A percentile compares a stretch with the other conserved stretches of the same genome.
These are phyloP conservation scores for Salvelinus sp. DNA, from an alignment of 2,113 vertebrate genomes.

Conservation along the genomic window DNA sequence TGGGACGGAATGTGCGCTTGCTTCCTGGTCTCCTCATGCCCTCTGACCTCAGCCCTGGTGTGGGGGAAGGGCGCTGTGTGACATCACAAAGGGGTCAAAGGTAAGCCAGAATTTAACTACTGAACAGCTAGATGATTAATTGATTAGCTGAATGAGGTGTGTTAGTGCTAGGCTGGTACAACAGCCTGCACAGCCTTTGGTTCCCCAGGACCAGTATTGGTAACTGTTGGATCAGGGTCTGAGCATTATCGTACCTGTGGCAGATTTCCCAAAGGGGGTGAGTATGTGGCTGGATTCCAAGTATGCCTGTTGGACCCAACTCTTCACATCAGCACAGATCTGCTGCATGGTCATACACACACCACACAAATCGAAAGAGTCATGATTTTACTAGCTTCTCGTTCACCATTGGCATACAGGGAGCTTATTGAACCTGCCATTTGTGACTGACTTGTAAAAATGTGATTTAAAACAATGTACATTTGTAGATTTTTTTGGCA, in stretches of 20 bases:
- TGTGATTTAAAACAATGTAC: no score
- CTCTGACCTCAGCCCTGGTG: conserved; percentile 53
- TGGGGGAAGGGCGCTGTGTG: conserved; percentile 36
- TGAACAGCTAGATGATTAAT: no score
- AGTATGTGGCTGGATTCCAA: conserved; percentile 73
- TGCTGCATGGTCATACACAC: conserved; percentile 79
- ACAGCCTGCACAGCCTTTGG: no score
- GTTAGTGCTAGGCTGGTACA: no score
- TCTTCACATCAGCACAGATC: conserved; percentile 82
- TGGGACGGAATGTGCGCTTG: conserved; percentile 79
- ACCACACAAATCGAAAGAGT: neutral
- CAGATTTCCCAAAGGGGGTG: conserved; percentile 39
- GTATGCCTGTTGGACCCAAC: conserved; percentile 77
- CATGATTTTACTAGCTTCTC: neutral
- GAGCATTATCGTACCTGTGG: conserved; percentile 48
- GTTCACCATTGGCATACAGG: no score
- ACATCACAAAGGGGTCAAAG: neutral
- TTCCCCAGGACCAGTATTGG: neutral
- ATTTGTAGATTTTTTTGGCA: no score
- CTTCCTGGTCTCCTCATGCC: conserved; percentile 65
- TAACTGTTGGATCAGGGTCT: neutral
- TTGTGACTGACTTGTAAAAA: no score
- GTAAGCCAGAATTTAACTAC: no score
- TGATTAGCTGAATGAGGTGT: no score
- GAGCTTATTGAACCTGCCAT: no score